Evolutionary conservation across 1,140 invertebrate genomes (phyloP).

Genomic region (Pseudomyrmex flavicornis): DNA sequence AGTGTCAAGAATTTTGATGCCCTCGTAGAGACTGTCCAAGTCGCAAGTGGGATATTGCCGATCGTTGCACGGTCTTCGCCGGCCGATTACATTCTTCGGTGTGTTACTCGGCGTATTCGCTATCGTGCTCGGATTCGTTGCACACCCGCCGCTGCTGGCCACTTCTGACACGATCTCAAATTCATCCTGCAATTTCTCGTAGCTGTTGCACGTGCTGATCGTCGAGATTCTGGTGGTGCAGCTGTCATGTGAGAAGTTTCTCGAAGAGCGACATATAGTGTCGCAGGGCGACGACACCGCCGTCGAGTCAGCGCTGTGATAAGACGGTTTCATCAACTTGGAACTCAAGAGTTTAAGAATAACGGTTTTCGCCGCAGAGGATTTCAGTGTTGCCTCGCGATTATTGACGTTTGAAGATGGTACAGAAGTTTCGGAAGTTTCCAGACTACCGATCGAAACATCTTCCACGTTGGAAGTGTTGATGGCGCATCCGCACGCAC

Average conservation of each 20-base stretch:
- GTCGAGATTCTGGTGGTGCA: slow-evolving; percentile 71
- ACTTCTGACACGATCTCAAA: slow-evolving; percentile 75
- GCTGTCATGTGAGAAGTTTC: slow-evolving; percentile 76
- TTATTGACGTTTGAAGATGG: neutral
- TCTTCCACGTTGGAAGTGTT: slow-evolving; percentile 6
- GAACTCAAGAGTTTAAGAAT: slow-evolving; percentile 74
- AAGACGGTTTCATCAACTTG: slow-evolving; percentile 11
- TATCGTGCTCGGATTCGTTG: slow-evolving; percentile 35
- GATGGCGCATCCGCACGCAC: slow-evolving; percentile 80
- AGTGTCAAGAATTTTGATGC: slow-evolving; percentile 77
- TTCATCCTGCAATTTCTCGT: slow-evolving; percentile 74
- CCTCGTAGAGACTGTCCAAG: slow-evolving; percentile 77
- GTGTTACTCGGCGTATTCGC: slow-evolving; percentile 61
- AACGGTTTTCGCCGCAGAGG: slow-evolving; percentile 52
- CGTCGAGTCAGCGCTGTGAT: slow-evolving; percentile 37
- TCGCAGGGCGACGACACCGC: slow-evolving; percentile 64
- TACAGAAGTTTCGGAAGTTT: neutral
- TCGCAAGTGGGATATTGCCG: slow-evolving; percentile 72
- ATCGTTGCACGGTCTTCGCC: neutral
- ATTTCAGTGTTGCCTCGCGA: neutral
- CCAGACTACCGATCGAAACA: neutral
- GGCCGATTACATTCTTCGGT: neutral
- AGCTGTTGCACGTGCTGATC: slow-evolving; percentile 70
- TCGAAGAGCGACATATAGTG: slow-evolving; percentile 51
- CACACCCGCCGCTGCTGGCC: slow-evolving; percentile 67